phyloP scores from a whole-genome alignment of 2,113 vertebrate species.

The Bos taurus region DNA sequence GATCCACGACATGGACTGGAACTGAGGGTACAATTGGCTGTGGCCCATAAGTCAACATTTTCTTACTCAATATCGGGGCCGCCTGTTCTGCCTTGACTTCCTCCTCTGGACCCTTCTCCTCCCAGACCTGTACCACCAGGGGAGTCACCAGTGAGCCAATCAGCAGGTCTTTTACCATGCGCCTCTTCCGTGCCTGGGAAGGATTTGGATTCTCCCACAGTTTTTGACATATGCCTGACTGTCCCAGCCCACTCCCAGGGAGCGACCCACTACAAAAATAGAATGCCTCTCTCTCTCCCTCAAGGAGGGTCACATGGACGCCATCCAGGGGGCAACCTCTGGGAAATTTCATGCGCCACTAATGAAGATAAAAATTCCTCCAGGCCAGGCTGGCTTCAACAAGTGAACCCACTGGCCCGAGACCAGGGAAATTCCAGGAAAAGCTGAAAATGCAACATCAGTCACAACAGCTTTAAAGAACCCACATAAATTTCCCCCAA shows the following conservation, averaged over 20 bases:
- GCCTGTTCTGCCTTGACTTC: neutral
- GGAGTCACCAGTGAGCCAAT: fast-evolving
- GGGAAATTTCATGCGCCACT: neutral
- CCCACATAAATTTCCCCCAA: neutral
- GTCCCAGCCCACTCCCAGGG: neutral
- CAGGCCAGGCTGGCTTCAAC: neutral
- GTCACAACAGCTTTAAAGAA: neutral
- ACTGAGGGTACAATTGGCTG: neutral
- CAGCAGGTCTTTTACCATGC: neutral
- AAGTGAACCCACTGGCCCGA: neutral
- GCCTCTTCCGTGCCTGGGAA: neutral
- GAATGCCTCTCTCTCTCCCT: neutral
- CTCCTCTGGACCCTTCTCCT: neutral
- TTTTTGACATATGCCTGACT: neutral
- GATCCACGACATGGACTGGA: neutral
- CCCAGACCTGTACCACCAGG: neutral
- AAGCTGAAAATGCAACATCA: neutral
- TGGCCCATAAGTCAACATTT: neutral
- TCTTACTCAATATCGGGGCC: neutral
- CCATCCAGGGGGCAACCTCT: neutral
- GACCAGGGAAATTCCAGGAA: neutral
- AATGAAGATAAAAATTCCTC: neutral
- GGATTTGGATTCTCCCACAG: neutral
- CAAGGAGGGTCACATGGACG: neutral
- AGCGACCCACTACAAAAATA: neutral